These are phyloP conservation scores for Euwallacea similis DNA, from an alignment of 1,140 invertebrate species.

Conservation along the genomic window DNA sequence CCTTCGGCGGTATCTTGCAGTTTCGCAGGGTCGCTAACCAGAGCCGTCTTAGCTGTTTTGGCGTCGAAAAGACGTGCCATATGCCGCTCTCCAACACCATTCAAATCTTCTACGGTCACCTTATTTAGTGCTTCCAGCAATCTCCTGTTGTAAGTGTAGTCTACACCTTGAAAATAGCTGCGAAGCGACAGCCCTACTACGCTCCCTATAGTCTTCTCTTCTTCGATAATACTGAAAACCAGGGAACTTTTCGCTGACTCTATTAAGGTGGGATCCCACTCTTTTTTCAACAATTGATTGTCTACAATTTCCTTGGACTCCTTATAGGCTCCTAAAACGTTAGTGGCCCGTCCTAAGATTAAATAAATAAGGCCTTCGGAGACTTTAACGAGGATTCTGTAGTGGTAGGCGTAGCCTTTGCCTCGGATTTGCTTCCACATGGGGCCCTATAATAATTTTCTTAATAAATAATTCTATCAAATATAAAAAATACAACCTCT, in stretches of 20 bases:
- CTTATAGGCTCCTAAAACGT: conserved; percentile 74
- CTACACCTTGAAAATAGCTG: conserved; percentile 70
- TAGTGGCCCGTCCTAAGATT: conserved; percentile 72
- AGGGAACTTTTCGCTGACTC: conserved; percentile 83
- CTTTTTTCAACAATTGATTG: conserved; percentile 63
- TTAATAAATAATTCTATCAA: background rate
- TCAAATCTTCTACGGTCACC: conserved; percentile 68
- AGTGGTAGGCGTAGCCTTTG: conserved; percentile 81
- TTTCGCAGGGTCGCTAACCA: conserved; percentile 79
- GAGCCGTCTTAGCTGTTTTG: conserved; percentile 61
- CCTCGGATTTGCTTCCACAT: conserved; percentile 86
- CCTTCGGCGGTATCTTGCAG: conserved; percentile 64
- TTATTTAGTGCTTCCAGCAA: conserved; percentile 58
- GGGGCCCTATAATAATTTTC: conserved; percentile 66
- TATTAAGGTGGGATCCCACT: conserved; percentile 74
- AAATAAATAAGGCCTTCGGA: conserved; percentile 74
- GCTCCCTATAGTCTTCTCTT: conserved; percentile 75
- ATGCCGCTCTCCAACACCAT: conserved; percentile 69
- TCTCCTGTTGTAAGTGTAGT: conserved; percentile 68
- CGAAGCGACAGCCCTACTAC: conserved; percentile 70
- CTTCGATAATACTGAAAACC: conserved; percentile 80
- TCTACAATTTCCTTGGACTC: conserved; percentile 68
- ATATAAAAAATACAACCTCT: conserved; percentile 60
- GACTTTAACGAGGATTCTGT: conserved; percentile 62
- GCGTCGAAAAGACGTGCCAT: conserved; percentile 67